A percentile compares a stretch with the other conserved stretches of the same genome.
phyloP scores from a whole-genome alignment of 2,113 vertebrate genomes.

The Rhagologus leucostigma region DNA sequence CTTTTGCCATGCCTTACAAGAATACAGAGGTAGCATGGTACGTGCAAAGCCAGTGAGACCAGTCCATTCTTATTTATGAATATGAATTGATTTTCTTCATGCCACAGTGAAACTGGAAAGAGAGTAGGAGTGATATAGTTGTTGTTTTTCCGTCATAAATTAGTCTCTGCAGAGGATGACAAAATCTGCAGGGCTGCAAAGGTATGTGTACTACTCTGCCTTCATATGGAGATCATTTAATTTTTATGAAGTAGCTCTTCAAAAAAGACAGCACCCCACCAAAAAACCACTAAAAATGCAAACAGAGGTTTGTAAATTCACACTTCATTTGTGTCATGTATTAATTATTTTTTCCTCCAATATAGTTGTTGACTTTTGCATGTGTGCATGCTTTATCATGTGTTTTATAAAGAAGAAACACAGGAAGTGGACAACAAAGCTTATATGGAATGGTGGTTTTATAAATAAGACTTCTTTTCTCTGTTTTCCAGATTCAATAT shows the following conservation, averaged over 20 bases:
- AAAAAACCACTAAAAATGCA: neutral
- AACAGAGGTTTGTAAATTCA: neutral
- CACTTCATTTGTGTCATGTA: fast-evolving
- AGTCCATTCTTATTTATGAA: neutral
- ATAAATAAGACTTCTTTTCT: slow-evolving; percentile 30
- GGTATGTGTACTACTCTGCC: neutral
- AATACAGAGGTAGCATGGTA: neutral
- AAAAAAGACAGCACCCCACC: neutral
- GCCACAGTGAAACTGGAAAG: neutral
- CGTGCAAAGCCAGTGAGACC: neutral
- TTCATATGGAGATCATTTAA: neutral
- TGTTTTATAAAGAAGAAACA: neutral
- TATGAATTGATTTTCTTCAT: neutral
- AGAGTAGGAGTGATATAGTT: neutral
- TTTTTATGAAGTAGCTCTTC: neutral
- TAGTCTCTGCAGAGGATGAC: neutral
- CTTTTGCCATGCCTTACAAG: neutral
- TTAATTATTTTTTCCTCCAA: neutral
- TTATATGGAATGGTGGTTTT: neutral
- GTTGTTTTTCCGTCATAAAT: neutral
- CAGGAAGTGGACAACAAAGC: neutral
- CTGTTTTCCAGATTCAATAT: slow-evolving; percentile 74
- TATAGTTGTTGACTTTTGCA: neutral
- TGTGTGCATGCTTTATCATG: neutral
- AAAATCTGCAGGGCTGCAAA: neutral